Evolutionary conservation across 2,797 vertebrate species (phyloP), one percentile per base, ranked within the genome.

Genomic region (Tangara arthus): DNA sequence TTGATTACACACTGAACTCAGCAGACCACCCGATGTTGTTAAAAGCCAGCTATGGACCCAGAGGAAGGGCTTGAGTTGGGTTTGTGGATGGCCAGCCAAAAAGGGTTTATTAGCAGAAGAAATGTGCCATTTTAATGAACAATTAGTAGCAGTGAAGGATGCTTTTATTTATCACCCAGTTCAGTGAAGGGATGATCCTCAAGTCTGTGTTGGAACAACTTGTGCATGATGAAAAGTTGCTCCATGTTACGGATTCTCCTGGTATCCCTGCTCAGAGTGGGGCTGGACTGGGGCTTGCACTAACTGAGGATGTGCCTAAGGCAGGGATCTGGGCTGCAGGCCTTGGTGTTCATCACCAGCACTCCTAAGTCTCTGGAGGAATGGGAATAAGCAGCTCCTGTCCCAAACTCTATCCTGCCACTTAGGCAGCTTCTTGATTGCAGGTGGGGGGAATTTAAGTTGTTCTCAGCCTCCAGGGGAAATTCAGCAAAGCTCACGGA

Each of bases 171-270:
- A 64, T 32, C 46, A 41, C 24, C 4, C 19, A 56, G 22, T 39
- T 83, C 35, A 52, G 28, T 49, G 41, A 82, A 80, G 50, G 27
- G 50, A 28, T 13, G 64, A 37, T 69, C 32, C 34, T 73, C 35
- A 52, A 41, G 32, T 59, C 35, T 75, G 8, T 35, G 12, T 30
- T 65, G 28, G 82, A 84, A 49, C 32, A 65, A 68, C 24, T 56
- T 61, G 23, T 2, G 2, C 28, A 27, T 0, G 0, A 55, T 12
- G 21, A 12, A 24, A 47, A 34, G 59, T 28, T 34, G 27, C 18
- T 34, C 5, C 42, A 8, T 35, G 57, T 63, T 37, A 26, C 1
- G 4, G 30, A 3, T 72, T 42, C 12, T 35, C 15, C 23, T 59
- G 53, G 24, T 41, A 32, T 34, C 60, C 27, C 17, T 39, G 63